Base-by-base conservation (phyloP, 2,113 vertebrate species). In the Rafetus swinhoei region DNA sequence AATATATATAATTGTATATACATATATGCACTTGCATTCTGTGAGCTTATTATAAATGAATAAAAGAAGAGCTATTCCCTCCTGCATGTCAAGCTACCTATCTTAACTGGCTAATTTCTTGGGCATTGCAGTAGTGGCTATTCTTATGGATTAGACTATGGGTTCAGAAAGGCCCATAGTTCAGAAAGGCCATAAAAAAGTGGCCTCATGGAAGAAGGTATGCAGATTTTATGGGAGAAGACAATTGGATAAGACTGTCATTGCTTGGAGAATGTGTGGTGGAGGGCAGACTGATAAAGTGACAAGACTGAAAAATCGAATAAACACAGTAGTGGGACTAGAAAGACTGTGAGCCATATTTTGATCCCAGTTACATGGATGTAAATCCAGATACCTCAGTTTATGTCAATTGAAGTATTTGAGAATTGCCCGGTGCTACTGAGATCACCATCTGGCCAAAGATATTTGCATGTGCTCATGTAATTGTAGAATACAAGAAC, bases 331-430 rank as follows among this genome's bases (percentile, higher is more conserved):
- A 80, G 3, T 84, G 55, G 92, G 86, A 77, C 74, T 45, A 52
- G 92, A 81, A 82, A 72, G 11, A 82, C 53, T 74, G 2, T 53
- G 27, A 22, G 27, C 9, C 27, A 87, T 14, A 74, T 91, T 94
- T 95, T 88, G 84, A 72, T 93, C 50, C 29, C 57, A 16, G 32
- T 93, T 94, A 81, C 45, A 65, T 87, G 57, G 84, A 80, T 1
- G 4, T 93, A 87, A 18, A 87, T 93, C 39, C 32, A 53, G 54
- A 92, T 16, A 81, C 25, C 81, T 94, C 76, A 69, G 18, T 89
- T 92, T 4, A 27, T 89, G 11, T n/a, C 62, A 65, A 15, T 3
- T 62, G 60, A 62, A 32, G 27, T 62, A 62, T 32, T 29, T 29
- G 5, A 59, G 80, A 94, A 60, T 7, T 86, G 9, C 85, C 54